These are phyloP conservation scores for Dendrocincla fuliginosa DNA, from an alignment of 2,797 vertebrate genomes.

Conservation along the genomic window DNA sequence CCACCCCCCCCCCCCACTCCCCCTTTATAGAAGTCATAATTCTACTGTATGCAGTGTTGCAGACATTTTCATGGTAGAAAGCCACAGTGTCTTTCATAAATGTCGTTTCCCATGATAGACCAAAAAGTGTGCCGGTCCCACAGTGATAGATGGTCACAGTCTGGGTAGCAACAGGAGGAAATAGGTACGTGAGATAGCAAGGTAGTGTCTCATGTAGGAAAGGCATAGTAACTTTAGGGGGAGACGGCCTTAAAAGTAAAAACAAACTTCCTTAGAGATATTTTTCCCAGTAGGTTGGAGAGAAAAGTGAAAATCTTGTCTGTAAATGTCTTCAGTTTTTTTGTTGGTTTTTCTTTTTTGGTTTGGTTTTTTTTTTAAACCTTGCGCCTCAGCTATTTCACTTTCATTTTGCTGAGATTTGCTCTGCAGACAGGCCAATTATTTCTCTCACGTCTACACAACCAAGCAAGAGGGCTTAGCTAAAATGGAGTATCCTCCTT, in stretches of 20 bases:
- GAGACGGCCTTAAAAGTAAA: not conserved
- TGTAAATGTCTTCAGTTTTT: not conserved
- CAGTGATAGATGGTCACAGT: not conserved
- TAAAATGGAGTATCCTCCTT: not conserved
- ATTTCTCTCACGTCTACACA: not conserved
- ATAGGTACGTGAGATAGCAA: not conserved
- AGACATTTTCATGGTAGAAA: slow-evolving; percentile 59
- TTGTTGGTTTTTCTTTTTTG: too few relatives aligned
- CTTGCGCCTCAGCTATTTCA: not conserved
- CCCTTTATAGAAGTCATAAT: slow-evolving; percentile 59
- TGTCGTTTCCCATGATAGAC: slow-evolving; percentile 9
- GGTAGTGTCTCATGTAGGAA: not conserved
- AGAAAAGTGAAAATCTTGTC: not conserved
- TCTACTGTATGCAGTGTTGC: slow-evolving; percentile 43
- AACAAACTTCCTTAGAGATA: not conserved
- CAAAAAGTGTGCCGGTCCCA: not conserved
- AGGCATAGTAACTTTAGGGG: not conserved
- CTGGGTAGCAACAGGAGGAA: not conserved
- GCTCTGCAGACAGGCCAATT: not conserved
- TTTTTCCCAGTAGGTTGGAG: not conserved
- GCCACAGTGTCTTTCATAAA: slow-evolving; percentile 57
- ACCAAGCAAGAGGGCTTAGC: not conserved
- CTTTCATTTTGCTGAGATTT: slow-evolving; percentile 9
- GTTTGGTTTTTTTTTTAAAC: not conserved
- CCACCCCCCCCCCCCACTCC: slow-evolving; percentile 35